Base-by-base conservation (phyloP, 2,888 invertebrate species). In the Linyphia triangularis region DNA sequence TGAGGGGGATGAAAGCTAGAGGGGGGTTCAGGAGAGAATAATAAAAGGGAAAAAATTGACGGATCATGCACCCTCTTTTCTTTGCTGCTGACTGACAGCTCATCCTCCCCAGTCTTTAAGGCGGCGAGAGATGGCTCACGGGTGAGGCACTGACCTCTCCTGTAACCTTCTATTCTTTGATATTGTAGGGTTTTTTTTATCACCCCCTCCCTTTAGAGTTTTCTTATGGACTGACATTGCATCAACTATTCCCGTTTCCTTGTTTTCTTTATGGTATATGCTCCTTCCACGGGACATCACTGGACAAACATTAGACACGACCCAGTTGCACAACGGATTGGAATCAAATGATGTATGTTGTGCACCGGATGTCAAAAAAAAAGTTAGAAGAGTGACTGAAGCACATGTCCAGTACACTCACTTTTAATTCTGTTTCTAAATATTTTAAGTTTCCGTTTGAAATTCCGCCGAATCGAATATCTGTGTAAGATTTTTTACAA, bases 71-170 rank as follows among this genome's bases (percentile, higher is more conserved):
- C 59, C 30, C 59, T 33, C 73, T 72, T 19, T n/a, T 57, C 10
- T 28, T 7, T 37, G 77, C 24, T 37, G 30, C 51, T 57, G 79
- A 69, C 61, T 79, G 67, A 79, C 79, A 57, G 79, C 43, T 22
- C 51, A 33, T 22, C 79, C 65, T 79, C 79, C 79, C 79, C 67
- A 57, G 57, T 79, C 67, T 79, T 63, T 79, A 67, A 79, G 59
- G 59, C 77, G 61, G 30, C 77, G 73, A 65, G 40, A 77, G 63
- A 63, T 43, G n/a, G 78, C 78, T 78, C 28, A 43, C 40, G 40
- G 65, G 43, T 43, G 65, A 67, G 79, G 79, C 79, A 79, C 33
- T 69, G 67, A 69, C 67, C 79, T 67, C 65, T 19, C 2, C 22
- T 37, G 26, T 26, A 57, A 79, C 79, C 79, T 79, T 69, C 67